Evolutionary conservation across 2,797 vertebrate genomes (phyloP).

Genomic region (Botia kubotai): DNA sequence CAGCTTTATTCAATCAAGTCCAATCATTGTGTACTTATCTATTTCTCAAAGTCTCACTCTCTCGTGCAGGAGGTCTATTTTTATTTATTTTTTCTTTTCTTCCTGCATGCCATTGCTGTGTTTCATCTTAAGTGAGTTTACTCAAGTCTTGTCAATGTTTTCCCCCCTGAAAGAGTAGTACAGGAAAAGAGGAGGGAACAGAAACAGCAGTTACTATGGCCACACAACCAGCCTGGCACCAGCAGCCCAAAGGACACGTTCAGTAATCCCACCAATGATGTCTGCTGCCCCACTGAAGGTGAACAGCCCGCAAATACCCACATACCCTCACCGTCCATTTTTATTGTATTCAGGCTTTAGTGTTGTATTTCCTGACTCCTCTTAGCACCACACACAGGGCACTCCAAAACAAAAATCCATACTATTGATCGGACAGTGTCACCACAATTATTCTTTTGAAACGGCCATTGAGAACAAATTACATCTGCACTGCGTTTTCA

Average conservation of each 20-base stretch:
- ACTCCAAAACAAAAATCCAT: slow-evolving; percentile 99
- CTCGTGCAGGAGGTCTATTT: slow-evolving; percentile 13
- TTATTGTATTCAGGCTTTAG: slow-evolving; percentile 96
- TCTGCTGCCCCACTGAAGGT: slow-evolving; percentile 84
- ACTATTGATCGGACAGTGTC: slow-evolving; percentile 98
- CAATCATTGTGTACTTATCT: slow-evolving; percentile 27
- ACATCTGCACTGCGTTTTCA: slow-evolving; percentile 99
- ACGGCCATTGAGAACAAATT: slow-evolving; percentile 99
- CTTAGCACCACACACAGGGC: slow-evolving; percentile 97
- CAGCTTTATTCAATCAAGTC: slow-evolving; percentile 44
- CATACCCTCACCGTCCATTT: slow-evolving; percentile 93
- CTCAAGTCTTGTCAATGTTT: slow-evolving; percentile 77
- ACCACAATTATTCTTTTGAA: slow-evolving; percentile 99
- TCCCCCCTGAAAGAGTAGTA: slow-evolving; percentile 74
- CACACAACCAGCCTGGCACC: slow-evolving; percentile 72
- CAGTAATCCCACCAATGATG: slow-evolving; percentile 94
- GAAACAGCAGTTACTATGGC: slow-evolving; percentile 60
- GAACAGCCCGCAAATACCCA: slow-evolving; percentile 90
- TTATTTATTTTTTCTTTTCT: slow-evolving; percentile 43
- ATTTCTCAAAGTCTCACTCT: slow-evolving; percentile 14
- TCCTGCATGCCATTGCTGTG: slow-evolving; percentile 55
- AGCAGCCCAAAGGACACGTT: slow-evolving; percentile 86
- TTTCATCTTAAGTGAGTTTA: slow-evolving; percentile 76
- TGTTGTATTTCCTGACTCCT: slow-evolving; percentile 95
- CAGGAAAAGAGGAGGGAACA: slow-evolving; percentile 64